Percentiles rank a stretch among this genome's conserved stretches.
Evolutionary conservation across 2,888 invertebrate species (phyloP).

Genomic region (Nycteola revayana): DNA sequence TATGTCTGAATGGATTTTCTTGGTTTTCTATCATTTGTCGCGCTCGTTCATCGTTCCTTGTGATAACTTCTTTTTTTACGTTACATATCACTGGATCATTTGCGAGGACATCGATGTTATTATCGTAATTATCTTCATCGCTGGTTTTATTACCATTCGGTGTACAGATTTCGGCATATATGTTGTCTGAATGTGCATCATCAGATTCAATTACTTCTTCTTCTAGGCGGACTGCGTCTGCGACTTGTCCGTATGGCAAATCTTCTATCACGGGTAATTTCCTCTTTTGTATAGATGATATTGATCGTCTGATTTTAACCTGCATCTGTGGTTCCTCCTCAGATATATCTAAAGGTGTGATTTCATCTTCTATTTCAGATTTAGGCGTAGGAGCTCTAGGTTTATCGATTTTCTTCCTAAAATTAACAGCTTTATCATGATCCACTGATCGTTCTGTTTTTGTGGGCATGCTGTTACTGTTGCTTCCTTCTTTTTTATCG

Average conservation of each 20-base stretch:
- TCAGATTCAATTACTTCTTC: slow-evolving; percentile 71
- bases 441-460: slow-evolving; percentile 68
- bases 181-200: slow-evolving; percentile 81
- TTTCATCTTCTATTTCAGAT: slow-evolving; percentile 67
- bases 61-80: slow-evolving; percentile 74
- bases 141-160: slow-evolving; percentile 59
- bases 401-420: slow-evolving; percentile 75
- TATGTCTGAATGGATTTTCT: slow-evolving; percentile 75
- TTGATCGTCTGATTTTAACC: slow-evolving; percentile 77
- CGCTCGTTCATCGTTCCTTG: slow-evolving; percentile 71
- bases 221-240: slow-evolving; percentile 82
- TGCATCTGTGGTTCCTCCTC: slow-evolving; percentile 65
- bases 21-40: slow-evolving; percentile 71
- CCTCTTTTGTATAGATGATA: slow-evolving; percentile 78
- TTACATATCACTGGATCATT: slow-evolving; percentile 76
- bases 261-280: slow-evolving; percentile 83
- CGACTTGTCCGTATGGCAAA: slow-evolving; percentile 86
- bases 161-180: slow-evolving; percentile 86
- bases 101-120: slow-evolving; percentile 67
- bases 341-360: slow-evolving; percentile 62
- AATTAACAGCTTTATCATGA: slow-evolving; percentile 63
- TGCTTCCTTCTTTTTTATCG: slow-evolving; percentile 73
- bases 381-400: slow-evolving; percentile 75
- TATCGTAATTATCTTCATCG: slow-evolving; percentile 70
- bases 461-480: slow-evolving; percentile 77